These are phyloP conservation scores for Eupithecia dodoneata DNA, from an alignment of 2,888 invertebrate species.

Conservation along the genomic window DNA sequence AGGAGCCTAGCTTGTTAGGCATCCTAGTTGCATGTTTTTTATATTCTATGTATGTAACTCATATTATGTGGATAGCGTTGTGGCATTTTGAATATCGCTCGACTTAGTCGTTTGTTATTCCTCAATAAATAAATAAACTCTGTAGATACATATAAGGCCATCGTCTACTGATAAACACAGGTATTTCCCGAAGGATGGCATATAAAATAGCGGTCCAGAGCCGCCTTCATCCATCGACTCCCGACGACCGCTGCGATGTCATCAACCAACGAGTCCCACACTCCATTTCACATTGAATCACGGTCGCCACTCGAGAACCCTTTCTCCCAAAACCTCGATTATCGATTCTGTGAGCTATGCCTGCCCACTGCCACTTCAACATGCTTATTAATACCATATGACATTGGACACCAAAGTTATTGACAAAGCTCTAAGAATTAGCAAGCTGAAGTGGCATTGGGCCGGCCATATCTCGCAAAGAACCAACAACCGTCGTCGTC, in stretches of 20 bases:
- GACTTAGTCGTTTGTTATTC: no score
- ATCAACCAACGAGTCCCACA: background rate
- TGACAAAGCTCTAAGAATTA: no score
- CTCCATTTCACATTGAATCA: background rate
- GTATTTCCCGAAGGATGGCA: background rate
- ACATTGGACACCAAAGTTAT: background rate
- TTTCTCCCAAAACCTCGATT: background rate
- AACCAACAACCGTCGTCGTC: no score
- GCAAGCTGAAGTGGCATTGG: no score
- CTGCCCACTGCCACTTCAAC: background rate
- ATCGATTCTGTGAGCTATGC: background rate
- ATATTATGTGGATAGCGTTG: no score
- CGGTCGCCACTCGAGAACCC: background rate
- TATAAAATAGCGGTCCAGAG: background rate
- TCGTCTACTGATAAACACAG: background rate
- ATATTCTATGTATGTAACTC: no score
- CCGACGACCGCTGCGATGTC: background rate
- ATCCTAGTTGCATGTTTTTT: no score
- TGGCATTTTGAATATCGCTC: no score
- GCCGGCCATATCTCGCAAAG: no score
- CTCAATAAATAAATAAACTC: no score
- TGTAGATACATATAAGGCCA: background rate
- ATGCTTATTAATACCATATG: background rate
- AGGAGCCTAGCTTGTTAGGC: no score
- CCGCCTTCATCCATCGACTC: background rate